Percentiles rank a stretch among this genome's conserved stretches.
Evolutionary conservation across 35 echinoderm and acorn worm species (phyloP).

Genomic region (Lytechinus pictus): DNA sequence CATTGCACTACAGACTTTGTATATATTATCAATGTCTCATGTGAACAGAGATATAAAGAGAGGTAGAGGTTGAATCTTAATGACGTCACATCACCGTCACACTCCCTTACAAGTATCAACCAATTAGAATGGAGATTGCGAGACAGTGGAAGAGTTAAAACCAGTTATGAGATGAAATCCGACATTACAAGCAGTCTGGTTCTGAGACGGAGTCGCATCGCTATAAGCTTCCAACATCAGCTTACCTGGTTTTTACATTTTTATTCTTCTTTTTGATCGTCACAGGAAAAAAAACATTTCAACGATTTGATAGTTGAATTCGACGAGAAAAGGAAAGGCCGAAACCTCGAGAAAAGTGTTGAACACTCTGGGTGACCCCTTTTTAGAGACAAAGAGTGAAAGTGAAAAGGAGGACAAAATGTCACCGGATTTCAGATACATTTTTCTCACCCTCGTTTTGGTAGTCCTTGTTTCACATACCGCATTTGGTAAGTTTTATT

Average conservation of each 20-base stretch:
- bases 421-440: slow-evolving; percentile 10
- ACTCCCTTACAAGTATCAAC: slow-evolving; percentile 11
- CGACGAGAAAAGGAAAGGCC: neutral
- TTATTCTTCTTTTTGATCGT: neutral
- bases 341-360: slow-evolving; percentile 11
- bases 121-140: neutral
- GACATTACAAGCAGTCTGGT: neutral
- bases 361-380: neutral
- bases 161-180: neutral
- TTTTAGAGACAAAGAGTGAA: neutral
- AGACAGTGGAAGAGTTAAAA: neutral
- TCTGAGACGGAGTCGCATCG: neutral
- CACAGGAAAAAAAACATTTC: neutral
- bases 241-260: neutral
- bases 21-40: neutral
- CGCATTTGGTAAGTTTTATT: slow-evolving; percentile 3
- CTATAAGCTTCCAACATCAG: neutral
- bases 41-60: neutral
- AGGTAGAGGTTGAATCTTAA: neutral
- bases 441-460: neutral
- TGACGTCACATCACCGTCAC: neutral
- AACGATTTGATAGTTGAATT: neutral
- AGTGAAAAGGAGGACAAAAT: neutral
- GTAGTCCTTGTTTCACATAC: neutral
- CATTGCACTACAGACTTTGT: neutral